A percentile compares a stretch with the other conserved stretches of the same genome.
Evolutionary conservation across 2,888 invertebrate species (phyloP).

Genomic region (Sarcophaga subvicina): DNA sequence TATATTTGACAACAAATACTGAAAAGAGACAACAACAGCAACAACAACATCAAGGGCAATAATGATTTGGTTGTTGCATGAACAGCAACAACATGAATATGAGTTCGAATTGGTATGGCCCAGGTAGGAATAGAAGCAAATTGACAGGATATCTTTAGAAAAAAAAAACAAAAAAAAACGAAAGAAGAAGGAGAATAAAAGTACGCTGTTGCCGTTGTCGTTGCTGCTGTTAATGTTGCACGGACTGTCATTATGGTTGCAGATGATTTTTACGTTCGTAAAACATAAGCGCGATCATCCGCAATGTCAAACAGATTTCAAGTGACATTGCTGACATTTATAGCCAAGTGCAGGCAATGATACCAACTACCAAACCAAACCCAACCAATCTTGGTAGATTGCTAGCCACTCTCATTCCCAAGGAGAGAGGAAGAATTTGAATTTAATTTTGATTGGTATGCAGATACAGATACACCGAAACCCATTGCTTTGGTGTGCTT

Average conservation of each 20-base stretch:
- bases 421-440: not conserved
- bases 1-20: slow-evolving; percentile 69
- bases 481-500: slow-evolving; percentile 2
- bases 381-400: not conserved
- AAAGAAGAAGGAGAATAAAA: not conserved
- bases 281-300: slow-evolving; percentile 70
- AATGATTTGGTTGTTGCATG: slow-evolving; percentile 34
- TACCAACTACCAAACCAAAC: slow-evolving; percentile 20
- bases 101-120: slow-evolving; percentile 50
- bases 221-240: slow-evolving; percentile 17
- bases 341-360: slow-evolving; percentile 61
- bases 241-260: slow-evolving; percentile 35
- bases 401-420: not conserved
- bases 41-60: slow-evolving; percentile 31
- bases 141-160: slow-evolving; percentile 18
- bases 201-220: not conserved
- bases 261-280: slow-evolving; percentile 62
- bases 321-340: slow-evolving; percentile 70
- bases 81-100: slow-evolving; percentile 54
- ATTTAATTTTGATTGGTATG: slow-evolving; percentile 25
- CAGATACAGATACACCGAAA: slow-evolving; percentile 23
- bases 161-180: not conserved
- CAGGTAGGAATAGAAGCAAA: not conserved
- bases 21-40: slow-evolving; percentile 29
- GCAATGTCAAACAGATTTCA: slow-evolving; percentile 71